Base-by-base conservation (phyloP, 1,140 invertebrate genomes). In the Harpegnathos saltator region DNA sequence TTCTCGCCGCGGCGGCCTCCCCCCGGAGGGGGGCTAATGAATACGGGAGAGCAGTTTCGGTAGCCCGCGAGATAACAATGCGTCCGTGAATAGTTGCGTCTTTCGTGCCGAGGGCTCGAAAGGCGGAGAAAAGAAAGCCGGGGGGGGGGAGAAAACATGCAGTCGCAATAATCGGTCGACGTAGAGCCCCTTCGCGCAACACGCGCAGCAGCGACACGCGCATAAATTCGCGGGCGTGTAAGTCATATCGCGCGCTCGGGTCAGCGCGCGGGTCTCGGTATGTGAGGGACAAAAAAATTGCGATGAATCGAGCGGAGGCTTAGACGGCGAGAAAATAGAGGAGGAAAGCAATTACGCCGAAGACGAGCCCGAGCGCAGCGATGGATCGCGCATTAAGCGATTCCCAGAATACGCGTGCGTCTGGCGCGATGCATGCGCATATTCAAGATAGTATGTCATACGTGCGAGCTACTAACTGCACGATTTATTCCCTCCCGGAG, bases 401-500 rank as follows among this genome's bases (percentile, higher is more conserved):
- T 94, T 94, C 93, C 91, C 85, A 91, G 93, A 94, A 94, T 91
- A 93, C 90, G 88, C 91, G 90, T 86, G 83, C 84, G 81, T 81
- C 81, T 85, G n/a, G n/a, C 85, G 84, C 90, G 93, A 94, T 93
- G 91, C 92, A 94, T 94, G 92, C 92, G 91, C 92, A 94, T 94
- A 94, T 93, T 94, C 93, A 93, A 94, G 93, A 94, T 94, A 93
- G 92, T 94, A 94, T 93, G 92, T 92, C 93, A 93, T 92, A 92
- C 92, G 93, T 91, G 91, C 93, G 86, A 83, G 91, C 92, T 91
- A 91, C 91, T 90, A 91, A 90, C 91, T 86, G 89, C 88, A 89
- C 87, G 78, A 86, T 90, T 89, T 85, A 83, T 82, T 77, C 74
- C 58, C 74, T 84, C 56, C 22, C 44, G 24, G 5, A 56, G 74